Percentiles rank a stretch among this genome's conserved stretches.
These are phyloP conservation scores for Festucalex cinctus DNA, from an alignment of 2,113 vertebrate species.

Conservation along the genomic window DNA sequence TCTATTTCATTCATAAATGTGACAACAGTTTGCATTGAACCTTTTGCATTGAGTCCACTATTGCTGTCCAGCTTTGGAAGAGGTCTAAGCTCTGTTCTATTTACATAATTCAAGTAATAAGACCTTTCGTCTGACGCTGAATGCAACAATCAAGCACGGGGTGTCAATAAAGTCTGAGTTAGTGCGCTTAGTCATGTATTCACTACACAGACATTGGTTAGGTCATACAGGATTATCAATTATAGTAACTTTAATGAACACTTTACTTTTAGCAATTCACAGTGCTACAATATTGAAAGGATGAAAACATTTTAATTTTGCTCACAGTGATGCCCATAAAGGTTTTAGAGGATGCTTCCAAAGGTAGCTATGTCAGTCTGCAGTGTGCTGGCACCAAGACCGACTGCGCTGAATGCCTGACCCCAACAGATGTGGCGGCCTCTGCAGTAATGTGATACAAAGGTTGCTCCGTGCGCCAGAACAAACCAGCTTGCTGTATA, in stretches of 20 bases:
- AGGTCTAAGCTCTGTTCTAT: too few relatives aligned
- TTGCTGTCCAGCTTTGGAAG: too few relatives aligned
- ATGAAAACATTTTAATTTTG: not conserved
- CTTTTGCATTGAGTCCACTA: too few relatives aligned
- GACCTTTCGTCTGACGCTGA: too few relatives aligned
- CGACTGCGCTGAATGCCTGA: conserved; percentile 8
- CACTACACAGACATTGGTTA: not conserved
- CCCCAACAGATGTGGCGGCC: conserved; percentile 8
- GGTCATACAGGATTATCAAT: not conserved
- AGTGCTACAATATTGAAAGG: not conserved
- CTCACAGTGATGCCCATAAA: not conserved
- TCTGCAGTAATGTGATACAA: conserved; percentile 45
- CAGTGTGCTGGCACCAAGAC: conserved; percentile 14
- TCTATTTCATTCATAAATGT: too few relatives aligned
- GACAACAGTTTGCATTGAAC: too few relatives aligned
- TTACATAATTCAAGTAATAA: too few relatives aligned
- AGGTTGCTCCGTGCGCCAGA: conserved; percentile 29
- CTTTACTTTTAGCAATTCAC: not conserved
- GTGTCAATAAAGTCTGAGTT: too few relatives aligned
- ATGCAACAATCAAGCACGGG: too few relatives aligned
- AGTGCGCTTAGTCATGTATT: too few relatives aligned
- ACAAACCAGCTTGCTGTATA: conserved; percentile 21
- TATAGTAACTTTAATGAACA: not conserved
- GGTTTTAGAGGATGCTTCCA: conserved; percentile 4
- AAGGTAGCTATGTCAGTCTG: not conserved